Conservation (phyloP, 2,888 invertebrate genomes). For the Bimastos eiseni region DNA sequence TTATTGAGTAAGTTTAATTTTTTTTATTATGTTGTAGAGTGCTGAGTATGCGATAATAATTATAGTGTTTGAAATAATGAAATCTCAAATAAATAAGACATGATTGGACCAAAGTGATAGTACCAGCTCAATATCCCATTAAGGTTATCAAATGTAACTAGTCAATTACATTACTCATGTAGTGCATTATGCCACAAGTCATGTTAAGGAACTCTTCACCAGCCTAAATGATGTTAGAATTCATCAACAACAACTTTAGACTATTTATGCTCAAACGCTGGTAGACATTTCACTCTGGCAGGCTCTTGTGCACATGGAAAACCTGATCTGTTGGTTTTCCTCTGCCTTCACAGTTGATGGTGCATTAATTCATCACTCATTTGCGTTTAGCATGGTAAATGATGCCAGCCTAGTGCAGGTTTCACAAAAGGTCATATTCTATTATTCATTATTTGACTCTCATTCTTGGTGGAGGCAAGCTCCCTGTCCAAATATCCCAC, state of each 20-base stretch:
- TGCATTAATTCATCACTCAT: too few species aligned
- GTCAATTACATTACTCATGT: neutral
- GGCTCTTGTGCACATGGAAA: neutral
- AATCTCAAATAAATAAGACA: neutral
- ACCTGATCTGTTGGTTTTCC: neutral
- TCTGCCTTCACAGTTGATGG: neutral
- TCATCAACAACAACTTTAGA: neutral
- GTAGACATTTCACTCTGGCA: neutral
- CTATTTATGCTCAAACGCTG: neutral
- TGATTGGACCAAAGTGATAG: neutral
- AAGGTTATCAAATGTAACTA: neutral
- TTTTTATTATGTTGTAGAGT: neutral
- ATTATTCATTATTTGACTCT: neutral
- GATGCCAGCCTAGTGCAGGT: neutral
- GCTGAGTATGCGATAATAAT: too few species aligned
- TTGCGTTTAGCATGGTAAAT: neutral
- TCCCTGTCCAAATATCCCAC: neutral
- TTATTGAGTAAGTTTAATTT: neutral
- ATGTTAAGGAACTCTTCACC: neutral
- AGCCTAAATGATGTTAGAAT: neutral
- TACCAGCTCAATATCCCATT: neutral
- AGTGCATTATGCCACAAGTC: neutral
- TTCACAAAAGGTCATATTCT: neutral
- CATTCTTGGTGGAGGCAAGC: neutral
- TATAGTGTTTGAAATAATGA: neutral